Evolutionary conservation across 2,797 vertebrate species (phyloP).

Genomic region (Typhlichthys eigenmanni): DNA sequence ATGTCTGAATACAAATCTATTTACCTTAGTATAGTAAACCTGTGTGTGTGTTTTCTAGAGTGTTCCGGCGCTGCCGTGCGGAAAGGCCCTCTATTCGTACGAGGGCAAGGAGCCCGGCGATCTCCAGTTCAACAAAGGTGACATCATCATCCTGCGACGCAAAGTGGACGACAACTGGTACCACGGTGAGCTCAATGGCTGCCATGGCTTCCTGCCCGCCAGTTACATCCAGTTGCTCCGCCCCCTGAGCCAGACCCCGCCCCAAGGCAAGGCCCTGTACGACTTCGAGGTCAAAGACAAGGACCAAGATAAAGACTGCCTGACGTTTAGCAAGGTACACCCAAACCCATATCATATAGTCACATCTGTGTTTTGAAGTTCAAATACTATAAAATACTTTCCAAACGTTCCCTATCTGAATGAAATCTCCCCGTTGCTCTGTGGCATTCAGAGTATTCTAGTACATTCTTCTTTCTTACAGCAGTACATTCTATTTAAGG

Average conservation of each 20-base stretch:
- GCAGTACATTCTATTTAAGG: no score
- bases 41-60: slow-evolving; percentile 74
- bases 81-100: slow-evolving; percentile 93
- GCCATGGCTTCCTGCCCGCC: slow-evolving; percentile 92
- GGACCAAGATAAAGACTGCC: slow-evolving; percentile 97
- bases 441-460: background rate
- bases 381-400: no score
- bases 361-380: background rate
- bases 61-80: slow-evolving; percentile 88
- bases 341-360: slow-evolving; percentile 4
- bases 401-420: no score
- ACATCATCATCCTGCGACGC: slow-evolving; percentile 92
- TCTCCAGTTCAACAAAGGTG: slow-evolving; percentile 94
- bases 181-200: slow-evolving; percentile 92
- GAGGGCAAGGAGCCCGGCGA: slow-evolving; percentile 97
- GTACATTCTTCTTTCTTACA: no score
- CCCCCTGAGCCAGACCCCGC: slow-evolving; percentile 88
- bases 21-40: background rate
- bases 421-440: no score
- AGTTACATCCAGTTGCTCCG: slow-evolving; percentile 94
- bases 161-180: slow-evolving; percentile 98
- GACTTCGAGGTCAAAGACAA: slow-evolving; percentile 98
- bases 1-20: background rate
- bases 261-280: slow-evolving; percentile 96
- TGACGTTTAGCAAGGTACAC: slow-evolving; percentile 94